Percentiles rank a stretch among this genome's conserved stretches.
Conservation (phyloP, 2,113 vertebrate genomes). For the Passer montanus region DNA sequence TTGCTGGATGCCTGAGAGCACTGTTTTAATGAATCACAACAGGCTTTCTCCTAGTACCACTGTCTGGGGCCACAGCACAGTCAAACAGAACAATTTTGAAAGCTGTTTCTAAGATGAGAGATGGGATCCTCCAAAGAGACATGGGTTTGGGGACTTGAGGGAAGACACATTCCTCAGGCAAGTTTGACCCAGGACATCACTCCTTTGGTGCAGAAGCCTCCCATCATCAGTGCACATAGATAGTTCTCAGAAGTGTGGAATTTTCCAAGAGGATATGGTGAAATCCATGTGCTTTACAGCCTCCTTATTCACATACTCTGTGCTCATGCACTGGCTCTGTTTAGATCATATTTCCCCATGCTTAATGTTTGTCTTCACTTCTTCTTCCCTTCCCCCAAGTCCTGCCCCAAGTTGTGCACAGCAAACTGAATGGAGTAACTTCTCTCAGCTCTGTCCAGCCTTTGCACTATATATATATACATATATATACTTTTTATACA, state of each 20-base stretch:
- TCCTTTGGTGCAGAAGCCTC: not conserved
- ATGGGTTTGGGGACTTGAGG: not conserved
- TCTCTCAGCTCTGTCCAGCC: not conserved
- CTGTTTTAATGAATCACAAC: conserved; percentile 33
- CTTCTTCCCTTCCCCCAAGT: not conserved
- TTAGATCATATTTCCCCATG: not conserved
- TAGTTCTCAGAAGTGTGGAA: not conserved
- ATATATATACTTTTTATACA: not conserved
- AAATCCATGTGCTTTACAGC: not conserved
- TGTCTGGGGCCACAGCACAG: not conserved
- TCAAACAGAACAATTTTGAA: not conserved
- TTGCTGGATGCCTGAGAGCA: not conserved
- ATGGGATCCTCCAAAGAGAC: not conserved
- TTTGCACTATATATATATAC: not conserved
- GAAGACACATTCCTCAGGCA: not conserved
- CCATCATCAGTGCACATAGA: not conserved
- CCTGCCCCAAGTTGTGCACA: not conserved
- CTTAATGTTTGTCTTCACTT: not conserved
- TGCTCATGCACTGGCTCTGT: not conserved
- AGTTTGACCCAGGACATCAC: not conserved
- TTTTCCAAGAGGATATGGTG: not conserved
- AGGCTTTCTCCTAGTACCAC: not conserved
- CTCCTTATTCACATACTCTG: not conserved
- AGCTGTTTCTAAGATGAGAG: not conserved
- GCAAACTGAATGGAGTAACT: not conserved